A percentile compares a stretch with the other conserved stretches of the same genome.
Conservation (phyloP, 1,140 invertebrate genomes). For the Episyrphus balteatus region DNA sequence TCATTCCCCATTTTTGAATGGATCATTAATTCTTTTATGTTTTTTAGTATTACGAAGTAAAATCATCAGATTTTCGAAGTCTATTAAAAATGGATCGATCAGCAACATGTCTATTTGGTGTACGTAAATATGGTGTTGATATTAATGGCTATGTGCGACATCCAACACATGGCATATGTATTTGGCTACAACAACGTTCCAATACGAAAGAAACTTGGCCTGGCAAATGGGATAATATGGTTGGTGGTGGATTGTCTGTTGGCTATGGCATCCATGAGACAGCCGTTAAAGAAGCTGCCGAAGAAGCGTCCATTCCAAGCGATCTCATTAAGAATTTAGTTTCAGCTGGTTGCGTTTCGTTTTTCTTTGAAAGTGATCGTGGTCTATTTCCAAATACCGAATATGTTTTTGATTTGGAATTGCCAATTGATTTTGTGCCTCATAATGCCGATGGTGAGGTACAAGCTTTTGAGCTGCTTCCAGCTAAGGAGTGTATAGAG, state of each 20-base stretch:
- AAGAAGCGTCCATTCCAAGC: constrained; percentile 78
- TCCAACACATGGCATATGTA: constrained; percentile 70
- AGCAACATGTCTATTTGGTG: constrained; percentile 84
- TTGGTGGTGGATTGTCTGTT: constrained; percentile 81
- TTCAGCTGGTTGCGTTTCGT: constrained; percentile 73
- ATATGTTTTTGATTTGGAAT: constrained; percentile 88
- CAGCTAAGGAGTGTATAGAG: constrained; percentile 68
- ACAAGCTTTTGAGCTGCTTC: constrained; percentile 73
- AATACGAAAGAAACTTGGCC: constrained; percentile 90
- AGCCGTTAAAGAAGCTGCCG: constrained; percentile 82
- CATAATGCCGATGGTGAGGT: constrained; percentile 89
- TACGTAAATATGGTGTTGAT: constrained; percentile 86
- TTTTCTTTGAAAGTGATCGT: constrained; percentile 84
- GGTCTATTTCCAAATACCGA: constrained; percentile 89
- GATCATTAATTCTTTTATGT: not conserved
- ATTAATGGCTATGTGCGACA: constrained; percentile 86
- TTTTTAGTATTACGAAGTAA: constrained; percentile 72
- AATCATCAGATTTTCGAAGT: constrained; percentile 49
- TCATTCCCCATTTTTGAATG: not conserved
- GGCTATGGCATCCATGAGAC: constrained; percentile 79
- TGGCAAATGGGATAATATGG: constrained; percentile 91
- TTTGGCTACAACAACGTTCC: constrained; percentile 88
- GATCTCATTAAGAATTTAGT: constrained; percentile 62
- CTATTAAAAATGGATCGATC: constrained; percentile 85
- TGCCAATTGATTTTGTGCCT: constrained; percentile 80